These are phyloP conservation scores for Petrolisthes manimaculis DNA, from an alignment of 2,888 invertebrate genomes.

Conservation along the genomic window DNA sequence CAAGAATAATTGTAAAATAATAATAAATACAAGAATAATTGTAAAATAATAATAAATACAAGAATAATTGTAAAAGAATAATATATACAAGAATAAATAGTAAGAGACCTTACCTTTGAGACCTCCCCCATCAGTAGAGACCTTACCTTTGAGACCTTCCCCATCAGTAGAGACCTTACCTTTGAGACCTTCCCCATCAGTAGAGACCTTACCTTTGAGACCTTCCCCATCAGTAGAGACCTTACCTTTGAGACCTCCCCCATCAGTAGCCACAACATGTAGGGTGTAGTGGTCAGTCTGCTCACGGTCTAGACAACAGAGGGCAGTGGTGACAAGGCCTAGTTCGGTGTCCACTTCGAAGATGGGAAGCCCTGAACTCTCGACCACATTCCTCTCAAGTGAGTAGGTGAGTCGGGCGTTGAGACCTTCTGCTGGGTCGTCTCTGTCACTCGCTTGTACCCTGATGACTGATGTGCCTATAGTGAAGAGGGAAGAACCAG, in stretches of 20 bases:
- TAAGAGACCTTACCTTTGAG: constrained; percentile 52
- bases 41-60: not conserved
- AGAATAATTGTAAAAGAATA: not conserved
- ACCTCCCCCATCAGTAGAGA: constrained; percentile 54
- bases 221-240: too few species aligned
- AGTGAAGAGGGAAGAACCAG: not conserved
- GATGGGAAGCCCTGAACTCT: constrained; percentile 43
- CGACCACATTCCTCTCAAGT: constrained; percentile 50
- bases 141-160: too few species aligned
- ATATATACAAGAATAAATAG: not conserved
- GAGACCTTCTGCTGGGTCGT: constrained; percentile 34
- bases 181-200: too few species aligned
- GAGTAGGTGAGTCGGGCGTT: constrained; percentile 44
- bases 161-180: too few species aligned
- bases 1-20: not conserved
- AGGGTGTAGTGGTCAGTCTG: constrained; percentile 39
- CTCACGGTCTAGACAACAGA: constrained; percentile 56
- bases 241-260: constrained; percentile 60
- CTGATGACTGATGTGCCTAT: constrained; percentile 37
- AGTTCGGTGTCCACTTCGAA: constrained; percentile 29
- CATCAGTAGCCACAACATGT: constrained; percentile 51
- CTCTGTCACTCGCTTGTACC: constrained; percentile 40
- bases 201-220: too few species aligned
- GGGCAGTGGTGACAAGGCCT: constrained; percentile 39
- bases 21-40: not conserved